phyloP scores from a whole-genome alignment of 2,797 vertebrate species.

The Gobio occitaniae region DNA sequence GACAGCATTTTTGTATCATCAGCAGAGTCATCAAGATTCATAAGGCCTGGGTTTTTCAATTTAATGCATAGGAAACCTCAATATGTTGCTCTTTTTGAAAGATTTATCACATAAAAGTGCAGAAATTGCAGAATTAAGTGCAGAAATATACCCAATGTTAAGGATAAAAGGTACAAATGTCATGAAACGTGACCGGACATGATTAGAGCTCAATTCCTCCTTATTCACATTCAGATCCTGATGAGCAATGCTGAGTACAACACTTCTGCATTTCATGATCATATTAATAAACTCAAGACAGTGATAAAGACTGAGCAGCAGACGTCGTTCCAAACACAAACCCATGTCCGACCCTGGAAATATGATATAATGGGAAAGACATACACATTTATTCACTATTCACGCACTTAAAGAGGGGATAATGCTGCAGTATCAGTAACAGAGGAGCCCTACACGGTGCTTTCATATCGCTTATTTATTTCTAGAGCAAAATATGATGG shows the following conservation, averaged over 20 bases:
- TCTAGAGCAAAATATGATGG: neutral
- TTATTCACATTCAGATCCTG: constrained; percentile 21
- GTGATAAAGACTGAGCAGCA: constrained; percentile 3
- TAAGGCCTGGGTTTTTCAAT: neutral
- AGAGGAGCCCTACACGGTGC: neutral
- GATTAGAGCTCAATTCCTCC: neutral
- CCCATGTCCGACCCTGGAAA: constrained; percentile 4
- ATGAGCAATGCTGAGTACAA: constrained; percentile 27
- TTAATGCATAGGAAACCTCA: neutral
- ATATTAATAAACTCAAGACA: constrained; percentile 39
- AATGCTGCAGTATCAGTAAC: neutral
- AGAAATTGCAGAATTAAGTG: neutral
- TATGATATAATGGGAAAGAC: neutral
- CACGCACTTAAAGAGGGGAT: neutral
- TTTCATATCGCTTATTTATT: neutral
- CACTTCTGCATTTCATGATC: constrained; percentile 9
- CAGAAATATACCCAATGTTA: neutral
- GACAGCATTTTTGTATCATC: constrained; percentile 31
- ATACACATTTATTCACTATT: neutral
- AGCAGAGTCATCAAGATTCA: constrained; percentile 26
- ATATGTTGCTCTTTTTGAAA: neutral
- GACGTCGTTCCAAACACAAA: constrained; percentile 11
- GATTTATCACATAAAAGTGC: neutral
- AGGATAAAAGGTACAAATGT: constrained; percentile 2
- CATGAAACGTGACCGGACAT: neutral